Conservation (phyloP, 2,888 invertebrate species). For the Drosophila recens region DNA sequence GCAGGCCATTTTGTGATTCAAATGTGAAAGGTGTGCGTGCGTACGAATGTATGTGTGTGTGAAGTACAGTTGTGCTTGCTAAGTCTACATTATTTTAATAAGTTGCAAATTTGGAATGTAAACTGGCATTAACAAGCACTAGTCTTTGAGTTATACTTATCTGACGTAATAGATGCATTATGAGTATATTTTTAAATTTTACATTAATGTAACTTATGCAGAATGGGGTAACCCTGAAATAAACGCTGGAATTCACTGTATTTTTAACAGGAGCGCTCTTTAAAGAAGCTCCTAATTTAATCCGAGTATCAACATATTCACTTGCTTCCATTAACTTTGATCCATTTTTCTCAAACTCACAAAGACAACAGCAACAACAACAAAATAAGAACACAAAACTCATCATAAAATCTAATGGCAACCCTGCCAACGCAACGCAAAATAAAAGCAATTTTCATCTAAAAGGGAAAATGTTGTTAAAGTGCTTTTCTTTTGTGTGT, state of each 20-base stretch:
- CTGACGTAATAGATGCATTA: neutral
- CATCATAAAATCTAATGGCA: conserved; percentile 24
- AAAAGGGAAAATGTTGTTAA: conserved; percentile 29
- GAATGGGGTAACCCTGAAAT: neutral
- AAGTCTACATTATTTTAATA: neutral
- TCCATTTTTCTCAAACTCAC: neutral
- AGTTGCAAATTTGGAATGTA: neutral
- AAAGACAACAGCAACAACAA: conserved; percentile 4
- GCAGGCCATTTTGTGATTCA: conserved; percentile 72
- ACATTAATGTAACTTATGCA: neutral
- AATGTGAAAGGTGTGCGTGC: conserved; percentile 31
- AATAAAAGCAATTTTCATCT: conserved; percentile 29
- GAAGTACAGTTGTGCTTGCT: conserved; percentile 26
- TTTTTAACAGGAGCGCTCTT: neutral
- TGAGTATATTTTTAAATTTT: neutral
- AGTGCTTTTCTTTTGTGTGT: conserved; percentile 54
- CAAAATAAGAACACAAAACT: neutral
- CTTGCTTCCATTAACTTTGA: conserved; percentile 13
- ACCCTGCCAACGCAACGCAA: conserved; percentile 16
- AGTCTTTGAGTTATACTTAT: neutral
- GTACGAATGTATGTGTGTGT: conserved; percentile 1
- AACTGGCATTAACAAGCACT: neutral
- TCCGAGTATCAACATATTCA: neutral
- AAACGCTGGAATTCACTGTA: neutral
- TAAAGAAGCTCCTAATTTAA: neutral